Conservation (phyloP, 2,113 vertebrate species). For the Sinocyclocheilus anshuiensis region DNA sequence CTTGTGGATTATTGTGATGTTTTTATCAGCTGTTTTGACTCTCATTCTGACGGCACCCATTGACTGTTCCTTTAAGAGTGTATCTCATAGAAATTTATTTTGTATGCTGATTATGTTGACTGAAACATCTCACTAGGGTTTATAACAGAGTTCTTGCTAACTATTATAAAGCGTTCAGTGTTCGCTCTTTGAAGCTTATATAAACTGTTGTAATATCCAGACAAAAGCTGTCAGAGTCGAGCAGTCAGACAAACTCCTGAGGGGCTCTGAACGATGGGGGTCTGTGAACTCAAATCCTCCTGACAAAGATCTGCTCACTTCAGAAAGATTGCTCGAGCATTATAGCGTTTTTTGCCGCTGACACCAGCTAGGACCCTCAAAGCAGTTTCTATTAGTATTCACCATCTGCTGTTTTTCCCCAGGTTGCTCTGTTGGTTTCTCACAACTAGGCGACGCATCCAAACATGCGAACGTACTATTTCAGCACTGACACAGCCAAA, state of each 20-base stretch:
- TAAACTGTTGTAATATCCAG: slow-evolving; percentile 11
- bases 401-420: neutral
- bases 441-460: slow-evolving; percentile 92
- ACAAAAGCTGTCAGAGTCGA: neutral
- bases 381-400: neutral
- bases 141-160: neutral
- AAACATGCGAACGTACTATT: slow-evolving; percentile 99
- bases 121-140: neutral
- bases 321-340: neutral
- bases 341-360: neutral
- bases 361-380: neutral
- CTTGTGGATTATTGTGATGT: no score
- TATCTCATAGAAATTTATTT: neutral
- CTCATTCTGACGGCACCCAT: no score
- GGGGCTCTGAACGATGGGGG: neutral
- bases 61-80: no score
- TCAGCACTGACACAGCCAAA: slow-evolving; percentile 95
- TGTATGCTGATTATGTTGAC: neutral
- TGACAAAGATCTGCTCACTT: neutral
- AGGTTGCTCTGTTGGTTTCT: slow-evolving; percentile 71
- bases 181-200: neutral
- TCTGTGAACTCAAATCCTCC: slow-evolving; percentile 1
- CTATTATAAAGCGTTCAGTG: neutral
- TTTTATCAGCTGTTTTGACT: no score
- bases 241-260: neutral